phyloP scores from a whole-genome alignment of 2,888 invertebrate species.

The Octonoba sinensis region DNA sequence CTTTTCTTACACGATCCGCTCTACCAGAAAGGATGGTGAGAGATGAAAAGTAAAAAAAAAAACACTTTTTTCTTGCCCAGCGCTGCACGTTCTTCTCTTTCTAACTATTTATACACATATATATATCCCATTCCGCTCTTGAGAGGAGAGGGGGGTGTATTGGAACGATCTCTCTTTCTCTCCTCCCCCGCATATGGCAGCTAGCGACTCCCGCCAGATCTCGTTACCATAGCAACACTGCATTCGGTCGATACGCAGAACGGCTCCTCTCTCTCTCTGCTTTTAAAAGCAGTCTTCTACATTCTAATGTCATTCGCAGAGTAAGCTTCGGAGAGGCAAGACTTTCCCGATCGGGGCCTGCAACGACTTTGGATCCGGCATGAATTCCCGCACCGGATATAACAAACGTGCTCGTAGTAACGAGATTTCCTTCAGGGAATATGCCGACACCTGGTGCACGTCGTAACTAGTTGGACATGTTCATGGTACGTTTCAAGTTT shows the following conservation, averaged over 20 bases:
- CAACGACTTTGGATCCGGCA: neutral
- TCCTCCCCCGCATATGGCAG: slow-evolving; percentile 5
- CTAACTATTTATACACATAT: no score
- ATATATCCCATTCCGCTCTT: no score
- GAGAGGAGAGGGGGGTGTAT: no score
- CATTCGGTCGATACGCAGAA: slow-evolving; percentile 45
- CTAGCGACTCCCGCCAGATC: neutral
- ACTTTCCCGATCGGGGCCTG: neutral
- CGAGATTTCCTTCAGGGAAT: neutral
- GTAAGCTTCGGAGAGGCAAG: neutral
- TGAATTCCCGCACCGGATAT: no score
- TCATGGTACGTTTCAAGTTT: no score
- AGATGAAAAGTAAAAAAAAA: no score
- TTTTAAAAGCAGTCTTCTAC: neutral
- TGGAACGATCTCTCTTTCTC: slow-evolving; percentile 2
- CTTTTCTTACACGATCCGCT: no score
- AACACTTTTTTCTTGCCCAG: no score
- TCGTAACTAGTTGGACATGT: no score
- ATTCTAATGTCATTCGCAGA: neutral
- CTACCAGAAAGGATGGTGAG: no score
- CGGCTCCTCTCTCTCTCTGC: neutral
- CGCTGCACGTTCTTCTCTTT: no score
- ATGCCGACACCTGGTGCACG: no score
- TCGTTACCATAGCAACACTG: slow-evolving; percentile 35
- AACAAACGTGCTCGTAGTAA: neutral